Conservation (phyloP, 1,140 invertebrate genomes). For the Platyscapa corneri region DNA sequence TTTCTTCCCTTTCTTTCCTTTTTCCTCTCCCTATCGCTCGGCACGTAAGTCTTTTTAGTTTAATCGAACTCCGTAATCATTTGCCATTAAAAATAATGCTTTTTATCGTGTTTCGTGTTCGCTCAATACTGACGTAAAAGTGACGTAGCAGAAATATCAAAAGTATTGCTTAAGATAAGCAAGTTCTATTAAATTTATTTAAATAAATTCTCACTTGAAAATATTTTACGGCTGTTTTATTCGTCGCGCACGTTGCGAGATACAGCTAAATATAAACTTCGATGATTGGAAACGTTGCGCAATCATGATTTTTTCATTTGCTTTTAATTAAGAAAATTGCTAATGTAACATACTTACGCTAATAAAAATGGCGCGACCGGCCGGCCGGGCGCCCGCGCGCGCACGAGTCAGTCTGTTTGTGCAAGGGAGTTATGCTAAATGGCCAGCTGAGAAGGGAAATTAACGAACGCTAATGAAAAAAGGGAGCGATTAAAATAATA, state of each 20-base stretch:
- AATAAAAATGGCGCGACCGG: background rate
- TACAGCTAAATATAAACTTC: conserved; percentile 28
- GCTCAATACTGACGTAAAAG: conserved; percentile 27
- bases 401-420: background rate
- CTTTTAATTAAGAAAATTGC: conserved; percentile 32
- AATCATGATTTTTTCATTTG: conserved; percentile 21
- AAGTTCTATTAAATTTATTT: conserved; percentile 26
- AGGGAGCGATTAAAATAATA: conserved; percentile 5
- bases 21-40: conserved; percentile 22
- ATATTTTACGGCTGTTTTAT: conserved; percentile 20
- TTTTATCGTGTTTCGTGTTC: conserved; percentile 34
- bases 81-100: conserved; percentile 36
- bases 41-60: conserved; percentile 43
- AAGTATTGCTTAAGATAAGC: conserved; percentile 23
- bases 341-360: conserved; percentile 20
- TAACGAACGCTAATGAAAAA: background rate
- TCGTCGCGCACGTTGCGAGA: conserved; percentile 27
- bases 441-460: background rate
- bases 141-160: conserved; percentile 31
- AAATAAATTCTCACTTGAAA: conserved; percentile 32
- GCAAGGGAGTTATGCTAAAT: too few species aligned
- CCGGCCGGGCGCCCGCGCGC: too few species aligned
- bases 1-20: conserved; percentile 17
- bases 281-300: conserved; percentile 24
- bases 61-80: conserved; percentile 44